Evolutionary conservation across 2,113 vertebrate species (phyloP).

Genomic region (Lagopus leucura): DNA sequence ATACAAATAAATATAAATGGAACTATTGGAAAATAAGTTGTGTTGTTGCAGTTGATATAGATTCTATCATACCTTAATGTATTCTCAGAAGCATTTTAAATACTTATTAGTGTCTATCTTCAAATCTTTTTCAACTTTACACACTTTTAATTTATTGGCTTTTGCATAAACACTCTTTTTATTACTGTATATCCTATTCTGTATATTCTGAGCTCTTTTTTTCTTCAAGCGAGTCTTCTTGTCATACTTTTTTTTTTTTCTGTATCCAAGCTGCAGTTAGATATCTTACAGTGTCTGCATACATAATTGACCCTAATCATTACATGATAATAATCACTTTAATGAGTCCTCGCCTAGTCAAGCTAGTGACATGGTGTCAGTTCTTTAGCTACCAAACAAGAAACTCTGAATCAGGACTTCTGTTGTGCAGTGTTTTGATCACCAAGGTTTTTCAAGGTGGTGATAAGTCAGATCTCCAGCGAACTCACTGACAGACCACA

Average conservation of each 20-base stretch:
- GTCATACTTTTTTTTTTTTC: background rate
- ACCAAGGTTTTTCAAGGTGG: background rate
- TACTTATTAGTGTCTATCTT: background rate
- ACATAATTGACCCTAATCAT: background rate
- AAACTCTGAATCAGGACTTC: background rate
- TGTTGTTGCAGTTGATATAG: background rate
- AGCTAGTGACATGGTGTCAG: background rate
- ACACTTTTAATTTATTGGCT: background rate
- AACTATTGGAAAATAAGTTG: background rate
- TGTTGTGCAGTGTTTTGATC: background rate
- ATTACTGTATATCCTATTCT: background rate
- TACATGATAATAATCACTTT: background rate
- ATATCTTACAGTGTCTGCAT: background rate
- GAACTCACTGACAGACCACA: fast-evolving
- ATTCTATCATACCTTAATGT: fast-evolving
- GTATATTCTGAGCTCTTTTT: background rate
- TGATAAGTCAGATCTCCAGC: background rate
- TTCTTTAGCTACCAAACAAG: background rate
- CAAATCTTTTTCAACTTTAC: background rate
- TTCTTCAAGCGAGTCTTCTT: background rate
- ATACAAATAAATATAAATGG: constrained; percentile 7
- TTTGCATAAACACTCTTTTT: background rate
- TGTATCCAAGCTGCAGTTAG: background rate
- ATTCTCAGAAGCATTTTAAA: background rate
- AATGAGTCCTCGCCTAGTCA: background rate